Percentiles rank a stretch among this genome's conserved stretches.
These are phyloP conservation scores for Notodonta ziczac DNA, from an alignment of 2,888 invertebrate genomes.

Conservation along the genomic window DNA sequence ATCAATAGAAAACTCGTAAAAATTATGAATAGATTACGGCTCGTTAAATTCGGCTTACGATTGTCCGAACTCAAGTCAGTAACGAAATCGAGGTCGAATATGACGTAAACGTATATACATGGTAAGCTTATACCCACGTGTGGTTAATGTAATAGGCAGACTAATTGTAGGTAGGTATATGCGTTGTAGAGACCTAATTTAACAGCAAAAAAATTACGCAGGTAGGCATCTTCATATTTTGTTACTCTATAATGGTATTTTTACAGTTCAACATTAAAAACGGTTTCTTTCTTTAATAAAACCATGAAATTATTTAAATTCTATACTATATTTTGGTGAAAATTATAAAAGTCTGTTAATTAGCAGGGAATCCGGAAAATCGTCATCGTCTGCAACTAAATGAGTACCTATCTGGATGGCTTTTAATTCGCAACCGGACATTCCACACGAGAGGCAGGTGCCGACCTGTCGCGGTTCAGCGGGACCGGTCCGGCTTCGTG, in stretches of 20 bases:
- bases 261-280: constrained; percentile 10
- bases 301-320: constrained; percentile 31
- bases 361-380: constrained; percentile 51
- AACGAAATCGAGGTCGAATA: constrained; percentile 48
- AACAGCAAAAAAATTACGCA: not conserved
- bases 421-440: constrained; percentile 67
- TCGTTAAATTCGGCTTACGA: constrained; percentile 48
- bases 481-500: constrained; percentile 56
- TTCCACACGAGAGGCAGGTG: constrained; percentile 72
- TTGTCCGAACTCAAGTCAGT: constrained; percentile 25
- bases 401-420: constrained; percentile 42
- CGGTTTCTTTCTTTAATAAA: constrained; percentile 32
- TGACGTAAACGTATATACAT: constrained; percentile 55
- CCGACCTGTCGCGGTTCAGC: constrained; percentile 65
- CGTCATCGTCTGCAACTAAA: constrained; percentile 45
- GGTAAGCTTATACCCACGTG: constrained; percentile 42
- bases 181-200: not conserved
- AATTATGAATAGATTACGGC: constrained; percentile 21
- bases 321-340: constrained; percentile 25
- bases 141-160: constrained; percentile 7
- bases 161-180: not conserved
- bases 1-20: constrained; percentile 7
- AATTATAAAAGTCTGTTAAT: constrained; percentile 38
- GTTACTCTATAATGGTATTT: no score
- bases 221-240: no score